These are phyloP conservation scores for Lepidocyrtinus sp. DNA, from an alignment of 2,888 invertebrate species.

Conservation along the genomic window DNA sequence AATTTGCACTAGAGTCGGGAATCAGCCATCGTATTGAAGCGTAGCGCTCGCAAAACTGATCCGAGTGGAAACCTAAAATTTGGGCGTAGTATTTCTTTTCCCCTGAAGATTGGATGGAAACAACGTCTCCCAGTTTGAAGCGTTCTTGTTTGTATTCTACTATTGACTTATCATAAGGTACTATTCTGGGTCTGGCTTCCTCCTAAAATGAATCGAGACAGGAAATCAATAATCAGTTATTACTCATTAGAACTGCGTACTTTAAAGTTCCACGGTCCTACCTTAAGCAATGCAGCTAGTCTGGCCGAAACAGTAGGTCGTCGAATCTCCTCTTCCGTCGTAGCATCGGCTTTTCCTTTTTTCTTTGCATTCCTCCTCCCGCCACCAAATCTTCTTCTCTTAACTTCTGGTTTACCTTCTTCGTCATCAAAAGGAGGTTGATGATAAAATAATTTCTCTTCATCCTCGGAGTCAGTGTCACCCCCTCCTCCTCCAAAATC, in stretches of 20 bases:
- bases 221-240: background rate
- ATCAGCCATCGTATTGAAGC: slow-evolving; percentile 41
- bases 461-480: slow-evolving; percentile 32
- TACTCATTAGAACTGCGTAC: background rate
- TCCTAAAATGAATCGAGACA: slow-evolving; percentile 19
- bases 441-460: slow-evolving; percentile 36
- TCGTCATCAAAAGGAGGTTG: slow-evolving; percentile 40
- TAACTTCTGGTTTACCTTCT: slow-evolving; percentile 21
- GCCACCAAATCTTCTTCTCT: slow-evolving; percentile 31
- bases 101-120: slow-evolving; percentile 30
- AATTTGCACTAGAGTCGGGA: no score
- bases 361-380: slow-evolving; percentile 29
- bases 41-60: slow-evolving; percentile 50
- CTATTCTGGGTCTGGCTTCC: slow-evolving; percentile 33
- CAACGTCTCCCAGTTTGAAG: slow-evolving; percentile 42
- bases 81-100: slow-evolving; percentile 28
- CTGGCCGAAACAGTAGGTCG: slow-evolving; percentile 30
- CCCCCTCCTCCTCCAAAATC: slow-evolving; percentile 39
- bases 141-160: slow-evolving; percentile 36
- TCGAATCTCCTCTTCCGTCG: slow-evolving; percentile 20
- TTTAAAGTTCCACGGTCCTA: background rate
- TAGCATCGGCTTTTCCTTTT: slow-evolving; percentile 4
- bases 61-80: slow-evolving; percentile 40
- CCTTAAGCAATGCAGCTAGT: slow-evolving; percentile 45
- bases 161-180: slow-evolving; percentile 22